A percentile compares a stretch with the other conserved stretches of the same genome.
Conservation (phyloP, 2,888 invertebrate species). For the Busseola fusca region DNA sequence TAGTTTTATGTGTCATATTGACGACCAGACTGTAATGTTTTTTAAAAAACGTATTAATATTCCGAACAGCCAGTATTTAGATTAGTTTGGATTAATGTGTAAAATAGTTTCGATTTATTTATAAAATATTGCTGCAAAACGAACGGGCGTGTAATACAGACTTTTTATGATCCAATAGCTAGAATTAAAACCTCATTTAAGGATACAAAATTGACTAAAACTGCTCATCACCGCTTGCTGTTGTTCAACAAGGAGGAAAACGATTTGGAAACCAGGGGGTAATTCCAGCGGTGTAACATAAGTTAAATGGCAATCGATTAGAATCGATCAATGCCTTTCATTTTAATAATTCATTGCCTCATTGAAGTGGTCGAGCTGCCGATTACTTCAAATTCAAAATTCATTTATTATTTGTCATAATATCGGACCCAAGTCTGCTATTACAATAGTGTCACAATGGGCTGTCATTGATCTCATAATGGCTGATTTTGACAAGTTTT, state of each 20-base stretch:
- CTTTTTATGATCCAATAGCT: conserved; percentile 45
- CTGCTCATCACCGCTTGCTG: not conserved
- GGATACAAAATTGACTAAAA: not conserved
- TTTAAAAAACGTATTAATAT: conserved; percentile 27
- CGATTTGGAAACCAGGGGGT: not conserved
- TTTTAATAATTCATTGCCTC: no score
- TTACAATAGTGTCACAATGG: no score
- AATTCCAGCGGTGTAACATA: no score
- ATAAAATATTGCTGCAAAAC: conserved; percentile 3
- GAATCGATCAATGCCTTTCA: no score
- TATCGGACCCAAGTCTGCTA: no score
- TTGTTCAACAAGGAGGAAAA: not conserved
- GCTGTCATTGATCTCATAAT: no score
- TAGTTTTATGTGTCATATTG: conserved; percentile 7
- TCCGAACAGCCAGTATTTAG: conserved; percentile 60
- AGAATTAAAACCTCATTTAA: not conserved
- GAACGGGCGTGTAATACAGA: conserved; percentile 45
- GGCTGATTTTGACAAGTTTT: no score
- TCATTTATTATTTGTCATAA: no score
- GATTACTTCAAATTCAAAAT: no score
- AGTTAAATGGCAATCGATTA: no score
- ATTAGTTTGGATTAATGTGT: conserved; percentile 48
- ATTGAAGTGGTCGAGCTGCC: no score
- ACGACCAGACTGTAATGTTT: not conserved
- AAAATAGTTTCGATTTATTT: conserved; percentile 33